Evolutionary conservation across 35 echinoderm and acorn worm species (phyloP), one percentile per base, ranked within the genome.

Genomic region (Ophioderma brevispina): DNA sequence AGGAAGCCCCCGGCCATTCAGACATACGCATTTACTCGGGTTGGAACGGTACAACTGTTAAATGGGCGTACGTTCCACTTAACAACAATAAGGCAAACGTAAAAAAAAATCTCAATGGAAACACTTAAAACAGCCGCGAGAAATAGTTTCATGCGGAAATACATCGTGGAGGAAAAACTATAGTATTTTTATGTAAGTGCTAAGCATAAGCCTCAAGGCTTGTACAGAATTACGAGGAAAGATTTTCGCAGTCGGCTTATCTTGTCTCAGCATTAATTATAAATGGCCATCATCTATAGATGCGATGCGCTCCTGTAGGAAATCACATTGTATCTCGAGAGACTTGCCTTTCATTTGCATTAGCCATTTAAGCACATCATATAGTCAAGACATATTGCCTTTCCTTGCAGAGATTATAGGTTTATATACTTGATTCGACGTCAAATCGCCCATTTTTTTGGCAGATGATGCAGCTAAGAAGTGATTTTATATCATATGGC

Each of bases 221-320:
- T 70, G 28, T 70, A 25, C 17, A 70, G 59, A 70, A 70, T 70
- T 30, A 70, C 59, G 59, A 70, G 28, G 28, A 70, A 30, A 30
- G 59, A 70, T 70, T 70, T 70, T 70, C 1, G 59, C 59, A 70
- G 59, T 70, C 59, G 59, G 59, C 59, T 70, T 70, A 70, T 25
- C 59, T 70, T 13, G 15, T 13, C 23, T 6, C 59, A 30, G 28
- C 28, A 70, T 70, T 70, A 70, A 70, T 70, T 70, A 70, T 70
- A 70, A 70, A 70, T 70, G 59, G 59, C 59, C 59, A 70, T 4
- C 59, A 70, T 70, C 59, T 25, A 70, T 4, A 25, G 1, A 4
- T 15, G 28, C 23, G 10, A 70, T 13, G 5, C 10, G 28, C 59
- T 70, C 6, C 23, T 8, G 5, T 2, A 70, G 59, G 59, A 70